Evolutionary conservation across 2,888 invertebrate genomes (phyloP).

Genomic region (Allygus modestus): DNA sequence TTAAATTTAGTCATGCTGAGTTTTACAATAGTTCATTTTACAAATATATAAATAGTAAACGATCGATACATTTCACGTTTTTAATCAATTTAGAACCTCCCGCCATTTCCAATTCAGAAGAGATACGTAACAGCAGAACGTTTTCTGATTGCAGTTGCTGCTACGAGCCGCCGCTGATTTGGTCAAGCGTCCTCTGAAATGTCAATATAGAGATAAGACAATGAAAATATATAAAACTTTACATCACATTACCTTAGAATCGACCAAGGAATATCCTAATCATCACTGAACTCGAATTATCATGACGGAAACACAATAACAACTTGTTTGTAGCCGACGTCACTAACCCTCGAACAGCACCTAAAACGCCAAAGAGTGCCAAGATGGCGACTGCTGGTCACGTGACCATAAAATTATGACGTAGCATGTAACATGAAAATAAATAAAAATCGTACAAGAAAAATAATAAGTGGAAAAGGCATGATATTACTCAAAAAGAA

Average conservation of each 20-base stretch:
- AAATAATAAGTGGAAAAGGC: background rate
- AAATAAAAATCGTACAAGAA: background rate
- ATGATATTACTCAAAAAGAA: background rate
- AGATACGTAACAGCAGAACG: conserved; percentile 55
- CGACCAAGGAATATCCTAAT: background rate
- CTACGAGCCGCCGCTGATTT: conserved; percentile 39
- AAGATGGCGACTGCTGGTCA: conserved; percentile 80
- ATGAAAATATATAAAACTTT: conserved; percentile 21
- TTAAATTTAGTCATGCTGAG: background rate
- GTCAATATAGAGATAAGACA: conserved; percentile 5
- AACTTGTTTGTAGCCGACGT: conserved; percentile 73
- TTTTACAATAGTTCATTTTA: background rate
- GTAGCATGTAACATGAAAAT: conserved; percentile 64
- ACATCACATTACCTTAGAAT: conserved; percentile 33
- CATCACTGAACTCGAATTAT: background rate
- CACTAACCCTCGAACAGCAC: conserved; percentile 76
- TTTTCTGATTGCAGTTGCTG: conserved; percentile 45
- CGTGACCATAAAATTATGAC: conserved; percentile 75
- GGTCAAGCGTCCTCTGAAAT: conserved; percentile 38
- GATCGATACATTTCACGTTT: background rate
- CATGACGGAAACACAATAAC: conserved; percentile 47
- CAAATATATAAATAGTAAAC: background rate
- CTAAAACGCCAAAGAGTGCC: conserved; percentile 77
- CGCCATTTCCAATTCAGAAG: conserved; percentile 58
- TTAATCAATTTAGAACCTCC: conserved; percentile 54